A percentile compares a stretch with the other conserved stretches of the same genome.
Evolutionary conservation across 2,888 invertebrate species (phyloP).

Genomic region (Oligia strigilis): DNA sequence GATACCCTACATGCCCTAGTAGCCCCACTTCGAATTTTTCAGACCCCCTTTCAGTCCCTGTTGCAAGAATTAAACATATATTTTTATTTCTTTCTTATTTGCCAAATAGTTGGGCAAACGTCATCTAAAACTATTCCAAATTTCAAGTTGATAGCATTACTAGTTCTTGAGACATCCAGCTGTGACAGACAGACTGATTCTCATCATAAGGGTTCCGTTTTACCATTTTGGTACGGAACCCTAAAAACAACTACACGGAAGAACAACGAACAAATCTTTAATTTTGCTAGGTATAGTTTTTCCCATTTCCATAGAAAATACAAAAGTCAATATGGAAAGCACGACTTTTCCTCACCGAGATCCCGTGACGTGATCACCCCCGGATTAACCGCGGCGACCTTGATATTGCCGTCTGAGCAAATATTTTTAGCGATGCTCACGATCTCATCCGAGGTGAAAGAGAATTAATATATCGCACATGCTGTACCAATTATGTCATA

Average conservation of each 20-base stretch:
- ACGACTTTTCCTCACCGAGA: conserved; percentile 32
- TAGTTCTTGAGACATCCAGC: no score
- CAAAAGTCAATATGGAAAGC: conserved; percentile 34
- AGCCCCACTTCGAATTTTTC: no score
- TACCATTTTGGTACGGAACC: no score
- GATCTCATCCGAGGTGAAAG: conserved; percentile 80
- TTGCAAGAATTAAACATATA: no score
- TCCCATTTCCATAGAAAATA: neutral
- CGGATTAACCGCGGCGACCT: conserved; percentile 78
- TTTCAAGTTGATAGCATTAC: no score
- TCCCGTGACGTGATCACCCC: conserved; percentile 69
- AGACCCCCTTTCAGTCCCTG: no score
- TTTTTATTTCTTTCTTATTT: no score
- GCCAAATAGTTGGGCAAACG: no score
- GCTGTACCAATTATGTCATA: conserved; percentile 79
- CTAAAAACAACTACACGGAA: neutral
- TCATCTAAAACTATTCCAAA: no score
- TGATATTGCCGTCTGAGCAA: conserved; percentile 85
- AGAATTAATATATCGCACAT: conserved; percentile 80
- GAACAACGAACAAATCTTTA: neutral
- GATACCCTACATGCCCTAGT: no score
- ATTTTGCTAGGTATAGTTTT: neutral
- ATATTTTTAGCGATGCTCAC: conserved; percentile 86
- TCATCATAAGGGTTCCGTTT: no score
- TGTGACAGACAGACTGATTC: no score